Percentiles rank a stretch among this genome's conserved stretches.
phyloP scores from a whole-genome alignment of 1,140 invertebrate species.

The Drosophila miranda region DNA sequence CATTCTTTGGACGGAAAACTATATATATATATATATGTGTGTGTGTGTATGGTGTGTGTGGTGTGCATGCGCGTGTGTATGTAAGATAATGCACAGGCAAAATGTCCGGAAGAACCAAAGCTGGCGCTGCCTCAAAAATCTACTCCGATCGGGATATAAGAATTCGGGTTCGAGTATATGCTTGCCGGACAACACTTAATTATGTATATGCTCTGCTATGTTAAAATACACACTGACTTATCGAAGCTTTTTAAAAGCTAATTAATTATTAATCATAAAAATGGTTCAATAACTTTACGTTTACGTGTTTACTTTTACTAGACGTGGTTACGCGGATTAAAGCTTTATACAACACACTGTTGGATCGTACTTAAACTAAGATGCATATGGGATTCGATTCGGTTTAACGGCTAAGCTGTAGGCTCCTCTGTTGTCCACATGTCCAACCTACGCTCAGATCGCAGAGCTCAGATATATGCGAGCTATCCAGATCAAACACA shows the following conservation, averaged over 20 bases:
- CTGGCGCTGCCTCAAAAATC: slow-evolving; percentile 20
- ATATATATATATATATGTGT: slow-evolving; percentile 56
- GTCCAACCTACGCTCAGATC: not conserved
- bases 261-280: slow-evolving; percentile 73
- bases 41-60: slow-evolving; percentile 30
- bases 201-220: slow-evolving; percentile 32
- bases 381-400: slow-evolving; percentile 41
- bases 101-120: slow-evolving; percentile 10
- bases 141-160: slow-evolving; percentile 21
- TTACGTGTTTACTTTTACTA: slow-evolving; percentile 66
- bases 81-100: slow-evolving; percentile 6
- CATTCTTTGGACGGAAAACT: slow-evolving; percentile 78
- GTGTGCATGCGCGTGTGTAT: slow-evolving; percentile 37
- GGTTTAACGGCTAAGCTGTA: slow-evolving; percentile 28
- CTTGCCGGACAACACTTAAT: slow-evolving; percentile 10
- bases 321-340: slow-evolving; percentile 73
- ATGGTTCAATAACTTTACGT: slow-evolving; percentile 65
- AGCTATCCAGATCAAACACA: too few relatives aligned
- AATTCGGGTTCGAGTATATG: slow-evolving; percentile 17
- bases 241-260: slow-evolving; percentile 81
- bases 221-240: slow-evolving; percentile 73
- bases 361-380: slow-evolving; percentile 72
- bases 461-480: too few relatives aligned
- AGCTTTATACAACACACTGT: slow-evolving; percentile 80
- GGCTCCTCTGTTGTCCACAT: slow-evolving; percentile 6